These are phyloP conservation scores for Andrena camellia DNA, from an alignment of 2,888 invertebrate species.

Conservation along the genomic window DNA sequence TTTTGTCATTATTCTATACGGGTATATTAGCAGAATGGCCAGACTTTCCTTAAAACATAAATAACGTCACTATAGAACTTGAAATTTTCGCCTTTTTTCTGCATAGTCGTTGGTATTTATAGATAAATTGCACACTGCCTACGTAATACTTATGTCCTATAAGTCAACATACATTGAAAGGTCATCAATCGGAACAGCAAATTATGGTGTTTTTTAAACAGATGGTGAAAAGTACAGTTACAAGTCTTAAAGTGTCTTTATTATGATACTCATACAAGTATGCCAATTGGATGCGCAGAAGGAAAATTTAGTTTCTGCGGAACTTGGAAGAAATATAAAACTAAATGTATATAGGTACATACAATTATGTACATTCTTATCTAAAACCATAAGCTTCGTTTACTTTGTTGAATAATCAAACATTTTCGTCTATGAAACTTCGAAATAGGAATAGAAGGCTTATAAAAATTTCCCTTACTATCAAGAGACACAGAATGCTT, in stretches of 20 bases:
- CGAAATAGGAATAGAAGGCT: too few relatives aligned
- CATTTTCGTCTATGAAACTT: too few relatives aligned
- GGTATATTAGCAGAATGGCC: background rate
- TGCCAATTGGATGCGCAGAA: too few relatives aligned
- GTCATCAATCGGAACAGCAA: conserved; percentile 21
- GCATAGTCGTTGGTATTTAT: conserved; percentile 7
- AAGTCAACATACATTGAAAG: conserved; percentile 7
- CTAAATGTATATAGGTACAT: background rate
- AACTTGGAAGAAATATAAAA: background rate
- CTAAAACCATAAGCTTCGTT: too few relatives aligned
- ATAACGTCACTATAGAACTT: background rate
- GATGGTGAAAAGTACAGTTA: background rate
- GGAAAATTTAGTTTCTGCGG: too few relatives aligned
- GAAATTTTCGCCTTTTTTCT: background rate
- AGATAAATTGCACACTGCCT: background rate
- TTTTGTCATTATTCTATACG: background rate
- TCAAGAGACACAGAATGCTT: too few relatives aligned
- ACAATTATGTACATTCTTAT: too few relatives aligned
- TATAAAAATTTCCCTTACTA: too few relatives aligned
- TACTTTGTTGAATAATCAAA: too few relatives aligned
- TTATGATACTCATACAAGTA: background rate
- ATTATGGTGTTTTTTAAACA: conserved; percentile 9
- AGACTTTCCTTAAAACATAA: background rate
- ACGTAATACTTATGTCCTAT: background rate
- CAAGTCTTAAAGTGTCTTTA: background rate